Evolutionary conservation across 2,797 vertebrate species (phyloP).

Genomic region (Thamnophis elegans): DNA sequence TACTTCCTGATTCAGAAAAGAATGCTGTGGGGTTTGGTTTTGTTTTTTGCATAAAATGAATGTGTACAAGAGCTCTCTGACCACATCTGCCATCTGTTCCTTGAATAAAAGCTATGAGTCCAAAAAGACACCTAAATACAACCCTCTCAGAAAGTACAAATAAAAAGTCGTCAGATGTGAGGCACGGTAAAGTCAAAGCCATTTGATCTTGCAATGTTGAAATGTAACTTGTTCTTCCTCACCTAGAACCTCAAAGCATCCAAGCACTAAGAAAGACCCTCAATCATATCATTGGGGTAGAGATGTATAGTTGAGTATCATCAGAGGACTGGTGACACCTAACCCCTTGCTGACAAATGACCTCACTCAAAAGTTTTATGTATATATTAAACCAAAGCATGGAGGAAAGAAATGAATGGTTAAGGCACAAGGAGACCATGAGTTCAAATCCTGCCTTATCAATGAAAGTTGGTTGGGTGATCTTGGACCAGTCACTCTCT

Average conservation of each 20-base stretch:
- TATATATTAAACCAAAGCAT: background rate
- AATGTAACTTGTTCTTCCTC: background rate
- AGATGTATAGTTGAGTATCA: background rate
- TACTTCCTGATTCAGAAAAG: background rate
- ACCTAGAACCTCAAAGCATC: background rate
- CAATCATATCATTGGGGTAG: background rate
- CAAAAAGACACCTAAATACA: background rate
- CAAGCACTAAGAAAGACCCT: background rate
- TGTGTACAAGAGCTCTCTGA: background rate
- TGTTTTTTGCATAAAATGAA: background rate
- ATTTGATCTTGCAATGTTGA: background rate
- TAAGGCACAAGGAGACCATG: background rate
- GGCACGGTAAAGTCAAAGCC: background rate
- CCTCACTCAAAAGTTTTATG: background rate
- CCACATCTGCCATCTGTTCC: background rate
- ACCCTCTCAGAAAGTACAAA: background rate
- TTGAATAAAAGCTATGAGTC: background rate
- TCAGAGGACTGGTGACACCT: background rate
- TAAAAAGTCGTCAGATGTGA: background rate
- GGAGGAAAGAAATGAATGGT: background rate
- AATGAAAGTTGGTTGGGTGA: background rate
- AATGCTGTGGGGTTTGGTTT: background rate
- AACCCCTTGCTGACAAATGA: background rate
- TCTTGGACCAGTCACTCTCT: background rate
- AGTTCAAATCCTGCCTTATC: background rate